phyloP scores from a whole-genome alignment of 2,888 invertebrate genomes.

The Lepetodrilus schrolli region DNA sequence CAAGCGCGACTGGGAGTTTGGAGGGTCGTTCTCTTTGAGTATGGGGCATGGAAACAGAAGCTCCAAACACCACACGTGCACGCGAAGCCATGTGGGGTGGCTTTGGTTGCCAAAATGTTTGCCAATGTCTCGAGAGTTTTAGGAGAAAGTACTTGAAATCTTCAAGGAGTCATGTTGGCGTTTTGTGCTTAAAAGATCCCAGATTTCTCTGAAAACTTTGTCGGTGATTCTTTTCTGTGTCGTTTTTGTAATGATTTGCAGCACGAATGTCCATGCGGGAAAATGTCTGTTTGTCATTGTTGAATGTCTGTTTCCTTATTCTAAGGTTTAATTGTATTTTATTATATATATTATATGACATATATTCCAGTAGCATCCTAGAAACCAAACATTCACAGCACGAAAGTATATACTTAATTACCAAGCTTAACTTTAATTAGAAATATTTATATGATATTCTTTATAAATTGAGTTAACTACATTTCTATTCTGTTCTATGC shows the following conservation, averaged over 20 bases:
- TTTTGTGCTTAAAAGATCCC: not conserved
- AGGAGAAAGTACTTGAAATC: constrained; percentile 5
- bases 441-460: no score
- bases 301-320: no score
- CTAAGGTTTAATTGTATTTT: no score
- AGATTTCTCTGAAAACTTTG: not conserved
- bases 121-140: constrained; percentile 1
- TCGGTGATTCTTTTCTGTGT: not conserved
- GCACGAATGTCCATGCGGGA: no score
- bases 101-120: constrained; percentile 18
- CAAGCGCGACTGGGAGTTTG: not conserved
- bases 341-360: no score
- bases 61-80: not conserved
- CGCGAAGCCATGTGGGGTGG: not conserved
- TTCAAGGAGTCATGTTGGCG: not conserved
- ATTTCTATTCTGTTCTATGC: no score
- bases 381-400: no score
- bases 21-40: not conserved
- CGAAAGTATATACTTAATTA: no score
- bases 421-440: no score
- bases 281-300: no score
- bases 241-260: not conserved
- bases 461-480: no score
- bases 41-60: not conserved
- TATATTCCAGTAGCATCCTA: no score